These are phyloP conservation scores for Micrasema minimum DNA, from an alignment of 1,140 invertebrate genomes.

Conservation along the genomic window DNA sequence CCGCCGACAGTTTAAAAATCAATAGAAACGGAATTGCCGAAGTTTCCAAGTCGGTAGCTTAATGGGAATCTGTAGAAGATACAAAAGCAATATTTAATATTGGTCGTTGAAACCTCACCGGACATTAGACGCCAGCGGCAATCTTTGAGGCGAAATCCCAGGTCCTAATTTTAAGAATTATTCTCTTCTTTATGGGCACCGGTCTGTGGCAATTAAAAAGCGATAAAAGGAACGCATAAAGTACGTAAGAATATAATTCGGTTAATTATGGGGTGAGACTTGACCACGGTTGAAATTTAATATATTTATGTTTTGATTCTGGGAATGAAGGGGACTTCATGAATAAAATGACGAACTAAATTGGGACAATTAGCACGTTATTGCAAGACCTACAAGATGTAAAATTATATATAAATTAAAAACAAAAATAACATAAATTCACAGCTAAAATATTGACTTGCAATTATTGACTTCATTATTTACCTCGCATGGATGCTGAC, in stretches of 20 bases:
- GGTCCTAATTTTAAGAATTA: slow-evolving; percentile 46
- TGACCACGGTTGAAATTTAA: slow-evolving; percentile 30
- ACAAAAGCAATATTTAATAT: slow-evolving; percentile 30
- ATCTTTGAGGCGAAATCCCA: slow-evolving; percentile 28
- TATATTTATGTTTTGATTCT: slow-evolving; percentile 38
- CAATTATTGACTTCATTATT: too few relatives aligned
- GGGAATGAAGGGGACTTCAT: slow-evolving; percentile 17
- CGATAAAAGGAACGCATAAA: slow-evolving; percentile 50
- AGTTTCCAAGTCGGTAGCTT: too few relatives aligned
- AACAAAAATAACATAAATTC: too few relatives aligned
- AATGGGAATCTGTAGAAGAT: too few relatives aligned
- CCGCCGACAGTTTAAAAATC: too few relatives aligned
- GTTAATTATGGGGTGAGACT: slow-evolving; percentile 45
- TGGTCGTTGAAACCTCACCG: neutral
- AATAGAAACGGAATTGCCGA: too few relatives aligned
- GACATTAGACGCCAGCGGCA: slow-evolving; percentile 20
- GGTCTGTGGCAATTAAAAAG: slow-evolving; percentile 51
- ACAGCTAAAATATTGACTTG: too few relatives aligned
- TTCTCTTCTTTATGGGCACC: slow-evolving; percentile 46
- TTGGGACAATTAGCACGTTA: too few relatives aligned
- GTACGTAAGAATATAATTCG: slow-evolving; percentile 48
- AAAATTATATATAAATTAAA: too few relatives aligned
- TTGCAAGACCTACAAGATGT: too few relatives aligned
- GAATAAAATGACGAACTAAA: neutral
- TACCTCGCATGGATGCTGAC: too few relatives aligned